Percentiles rank a stretch among this genome's conserved stretches.
Evolutionary conservation across 53 echinoderm and acorn worm genomes (phyloP).

Genomic region (Temnopleurus reevesii): DNA sequence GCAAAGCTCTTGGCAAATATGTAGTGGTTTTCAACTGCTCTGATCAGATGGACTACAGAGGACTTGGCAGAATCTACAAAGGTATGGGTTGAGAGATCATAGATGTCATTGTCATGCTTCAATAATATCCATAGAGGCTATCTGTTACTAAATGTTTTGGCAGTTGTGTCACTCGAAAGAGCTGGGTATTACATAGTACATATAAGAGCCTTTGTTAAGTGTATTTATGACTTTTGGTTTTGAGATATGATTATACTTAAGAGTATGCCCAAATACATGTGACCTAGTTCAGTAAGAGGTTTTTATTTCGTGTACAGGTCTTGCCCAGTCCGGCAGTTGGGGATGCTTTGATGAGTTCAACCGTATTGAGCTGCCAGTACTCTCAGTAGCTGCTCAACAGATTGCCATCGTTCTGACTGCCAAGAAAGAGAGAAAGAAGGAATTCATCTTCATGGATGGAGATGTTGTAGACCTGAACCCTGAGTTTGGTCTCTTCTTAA

Average conservation of each 20-base stretch:
- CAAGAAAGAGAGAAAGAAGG: conserved; percentile 89
- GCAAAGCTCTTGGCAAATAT: conserved; percentile 97
- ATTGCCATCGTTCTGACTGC: conserved; percentile 96
- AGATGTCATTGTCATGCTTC: too few relatives aligned
- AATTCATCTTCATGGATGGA: conserved; percentile 96
- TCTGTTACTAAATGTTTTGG: too few relatives aligned
- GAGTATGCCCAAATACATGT: too few relatives aligned
- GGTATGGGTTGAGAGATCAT: too few relatives aligned
- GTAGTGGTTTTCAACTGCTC: conserved; percentile 99
- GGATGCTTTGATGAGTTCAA: conserved; percentile 99
- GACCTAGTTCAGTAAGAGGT: too few relatives aligned
- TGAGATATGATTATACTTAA: too few relatives aligned
- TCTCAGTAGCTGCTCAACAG: conserved; percentile 98
- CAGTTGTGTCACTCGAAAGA: too few relatives aligned
- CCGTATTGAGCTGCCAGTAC: conserved; percentile 93
- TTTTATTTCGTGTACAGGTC: conserved; percentile 54
- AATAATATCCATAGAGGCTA: too few relatives aligned
- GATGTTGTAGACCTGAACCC: conserved; percentile 90
- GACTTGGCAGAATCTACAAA: conserved; percentile 97
- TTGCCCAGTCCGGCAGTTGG: conserved; percentile 98
- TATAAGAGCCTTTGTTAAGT: too few relatives aligned
- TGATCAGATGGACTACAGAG: conserved; percentile 99
- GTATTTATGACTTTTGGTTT: too few relatives aligned
- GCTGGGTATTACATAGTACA: too few relatives aligned
- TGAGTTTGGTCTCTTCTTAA: conserved; percentile 98